Evolutionary conservation across 92 coral and sea anemone species (phyloP).

Genomic region (Zoanthus solanderi): DNA sequence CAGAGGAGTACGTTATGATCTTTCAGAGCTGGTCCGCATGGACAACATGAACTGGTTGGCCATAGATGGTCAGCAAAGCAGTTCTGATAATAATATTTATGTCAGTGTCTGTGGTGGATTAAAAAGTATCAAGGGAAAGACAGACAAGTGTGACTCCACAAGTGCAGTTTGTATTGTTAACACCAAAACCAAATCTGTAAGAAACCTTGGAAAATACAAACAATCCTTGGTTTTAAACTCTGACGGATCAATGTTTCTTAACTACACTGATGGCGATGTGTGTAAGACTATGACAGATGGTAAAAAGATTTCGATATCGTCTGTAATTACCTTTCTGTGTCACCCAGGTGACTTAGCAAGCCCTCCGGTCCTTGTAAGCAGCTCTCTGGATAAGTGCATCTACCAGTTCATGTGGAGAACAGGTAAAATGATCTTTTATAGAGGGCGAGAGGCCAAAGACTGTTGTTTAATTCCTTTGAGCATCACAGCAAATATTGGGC

Average conservation of each 20-base stretch:
- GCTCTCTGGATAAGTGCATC: conserved; percentile 79
- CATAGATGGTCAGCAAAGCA: conserved; percentile 75
- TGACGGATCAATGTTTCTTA: conserved; percentile 72
- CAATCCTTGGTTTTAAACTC: conserved; percentile 62
- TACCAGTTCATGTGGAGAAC: conserved; percentile 90
- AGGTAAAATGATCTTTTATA: conserved; percentile 51
- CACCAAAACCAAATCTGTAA: conserved; percentile 55
- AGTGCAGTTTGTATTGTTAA: conserved; percentile 82
- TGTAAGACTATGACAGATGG: conserved; percentile 65
- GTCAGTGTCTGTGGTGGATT: conserved; percentile 89
- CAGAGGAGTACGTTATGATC: conserved; percentile 73
- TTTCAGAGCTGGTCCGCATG: conserved; percentile 82
- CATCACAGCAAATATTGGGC: too few species aligned
- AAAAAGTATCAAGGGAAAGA: conserved; percentile 20
- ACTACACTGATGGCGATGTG: conserved; percentile 75
- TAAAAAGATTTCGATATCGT: conserved; percentile 45
- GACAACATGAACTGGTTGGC: conserved; percentile 79
- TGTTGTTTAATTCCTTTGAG: too few species aligned
- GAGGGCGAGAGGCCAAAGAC: too few species aligned
- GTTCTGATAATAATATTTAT: conserved; percentile 67
- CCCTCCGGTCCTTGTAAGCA: conserved; percentile 89
- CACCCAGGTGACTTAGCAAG: conserved; percentile 88
- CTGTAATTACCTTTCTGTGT: conserved; percentile 87
- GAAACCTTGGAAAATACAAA: conserved; percentile 76
- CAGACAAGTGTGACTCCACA: conserved; percentile 63